A percentile compares a stretch with the other conserved stretches of the same genome.
Conservation (phyloP, 2,888 invertebrate species). For the Pammene aurita region DNA sequence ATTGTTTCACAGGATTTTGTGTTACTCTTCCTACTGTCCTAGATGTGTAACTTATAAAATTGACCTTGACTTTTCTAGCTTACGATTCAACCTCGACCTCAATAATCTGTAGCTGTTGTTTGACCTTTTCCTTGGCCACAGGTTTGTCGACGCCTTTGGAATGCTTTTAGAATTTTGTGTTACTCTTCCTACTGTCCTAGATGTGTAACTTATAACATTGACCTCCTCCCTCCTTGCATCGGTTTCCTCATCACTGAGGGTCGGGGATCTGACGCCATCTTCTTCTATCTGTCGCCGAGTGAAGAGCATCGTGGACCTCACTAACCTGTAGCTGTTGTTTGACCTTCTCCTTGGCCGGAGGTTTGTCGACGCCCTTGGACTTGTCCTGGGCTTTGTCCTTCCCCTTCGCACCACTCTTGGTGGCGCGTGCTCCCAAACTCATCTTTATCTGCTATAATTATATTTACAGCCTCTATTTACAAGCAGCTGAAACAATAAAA, state of each 20-base stretch:
- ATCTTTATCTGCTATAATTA: constrained; percentile 85
- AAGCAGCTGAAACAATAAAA: constrained; percentile 84
- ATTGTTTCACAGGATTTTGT: too few species aligned
- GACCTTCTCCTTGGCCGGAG: constrained; percentile 79
- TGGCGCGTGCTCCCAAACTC: constrained; percentile 88
- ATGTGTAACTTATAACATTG: too few species aligned
- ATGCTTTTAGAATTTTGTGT: too few species aligned
- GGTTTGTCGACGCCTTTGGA: constrained; percentile 84
- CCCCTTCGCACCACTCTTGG: constrained; percentile 85
- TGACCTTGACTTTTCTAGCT: constrained; percentile 55
- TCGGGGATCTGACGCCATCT: too few species aligned
- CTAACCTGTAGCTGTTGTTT: constrained; percentile 76
- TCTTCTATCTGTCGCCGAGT: too few species aligned
- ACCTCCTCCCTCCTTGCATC: too few species aligned
- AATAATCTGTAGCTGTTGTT: constrained; percentile 73
- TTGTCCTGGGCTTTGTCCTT: constrained; percentile 78
- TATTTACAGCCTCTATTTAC: constrained; percentile 93
- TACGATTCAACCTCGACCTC: neutral
- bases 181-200: constrained; percentile 61
- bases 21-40: too few species aligned
- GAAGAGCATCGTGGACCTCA: too few species aligned
- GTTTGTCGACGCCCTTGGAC: constrained; percentile 84
- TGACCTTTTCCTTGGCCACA: constrained; percentile 79
- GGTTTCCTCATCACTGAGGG: too few species aligned
- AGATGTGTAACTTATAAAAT: too few species aligned